Conservation (phyloP, 1,140 invertebrate genomes). For the Brachionus sp. region DNA sequence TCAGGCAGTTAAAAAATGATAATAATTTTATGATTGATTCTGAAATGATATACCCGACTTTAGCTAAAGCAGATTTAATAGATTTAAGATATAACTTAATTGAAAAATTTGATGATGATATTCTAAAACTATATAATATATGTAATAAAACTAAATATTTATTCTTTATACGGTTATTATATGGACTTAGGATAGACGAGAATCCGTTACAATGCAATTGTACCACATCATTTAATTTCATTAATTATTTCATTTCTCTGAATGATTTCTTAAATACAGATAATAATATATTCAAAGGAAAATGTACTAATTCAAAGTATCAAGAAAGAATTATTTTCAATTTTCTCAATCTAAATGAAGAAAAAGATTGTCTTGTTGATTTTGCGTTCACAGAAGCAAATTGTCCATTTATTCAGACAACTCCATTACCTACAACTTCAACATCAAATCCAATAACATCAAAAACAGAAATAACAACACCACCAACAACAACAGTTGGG, state of each 20-base stretch:
- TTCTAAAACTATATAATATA: slow-evolving; percentile 9
- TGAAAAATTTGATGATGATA: slow-evolving; percentile 16
- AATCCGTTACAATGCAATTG: slow-evolving; percentile 34
- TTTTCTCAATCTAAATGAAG: background rate
- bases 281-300: background rate
- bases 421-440: background rate
- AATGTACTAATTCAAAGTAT: background rate
- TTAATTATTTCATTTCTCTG: background rate
- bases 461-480: slow-evolving; percentile 1
- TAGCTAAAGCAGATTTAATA: background rate
- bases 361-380: background rate
- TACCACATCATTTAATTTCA: background rate
- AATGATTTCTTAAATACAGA: background rate
- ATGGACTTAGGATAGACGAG: background rate
- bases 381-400: background rate
- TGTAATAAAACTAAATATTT: background rate
- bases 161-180: slow-evolving; percentile 20
- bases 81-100: slow-evolving; percentile 23
- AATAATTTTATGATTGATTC: background rate
- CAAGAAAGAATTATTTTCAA: slow-evolving; percentile 17
- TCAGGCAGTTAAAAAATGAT: background rate
- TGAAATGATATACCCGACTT: background rate
- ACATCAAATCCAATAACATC: background rate
- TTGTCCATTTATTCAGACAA: background rate
- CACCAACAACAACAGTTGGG: background rate